Evolutionary conservation across 1,140 invertebrate genomes (phyloP), one percentile per base, ranked within the genome.

Genomic region (Pseudomyrmex sp.): DNA sequence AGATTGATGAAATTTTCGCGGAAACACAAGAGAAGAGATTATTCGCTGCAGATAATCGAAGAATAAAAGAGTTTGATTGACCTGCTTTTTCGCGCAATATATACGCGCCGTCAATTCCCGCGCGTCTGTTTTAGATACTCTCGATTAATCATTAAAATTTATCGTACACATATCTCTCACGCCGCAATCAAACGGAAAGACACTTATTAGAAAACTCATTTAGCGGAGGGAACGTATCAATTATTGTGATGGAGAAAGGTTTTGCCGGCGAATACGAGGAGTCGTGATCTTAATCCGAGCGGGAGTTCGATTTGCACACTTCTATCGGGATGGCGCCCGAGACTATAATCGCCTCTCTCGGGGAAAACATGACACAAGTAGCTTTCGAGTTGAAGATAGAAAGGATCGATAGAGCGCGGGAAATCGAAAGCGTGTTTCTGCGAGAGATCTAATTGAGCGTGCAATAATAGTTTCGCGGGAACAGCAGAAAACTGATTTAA

Each of bases 391-490:
- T 5, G 44, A 61, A 48, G 66, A 23, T 77, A 54, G 20, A 48
- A 79, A 48, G 13, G 54, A 46, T 59, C 44, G 65, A 70, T 76
- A n/a, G 15, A 35, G 23, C 13, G 20, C 13, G 20, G 35, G 5
- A 35, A 59, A 48, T 23, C 54, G 65, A 59, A 70, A 59, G 20
- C 44, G 59, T 70, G 20, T 46, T 69, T 79, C 44, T 20, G 15
- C 44, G 52, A 59, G 52, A 59, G 48, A n/a, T 18, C 20, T 66
- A 70, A 80, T 72, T 26, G 54, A 80, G 76, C 66, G 54, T 70
- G 76, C 68, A 70, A 61, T 80, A 80, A 80, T 80, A 72, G n/a
- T 26, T 70, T n/a, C 59, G 18, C 7, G 3, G 12, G 2, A 76
- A 66, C 23, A 13, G 18, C 15, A 50, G 26, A 26, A 48, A 59